Base-by-base conservation (phyloP, 2,113 vertebrate genomes). In the Aleadryas rufinucha region DNA sequence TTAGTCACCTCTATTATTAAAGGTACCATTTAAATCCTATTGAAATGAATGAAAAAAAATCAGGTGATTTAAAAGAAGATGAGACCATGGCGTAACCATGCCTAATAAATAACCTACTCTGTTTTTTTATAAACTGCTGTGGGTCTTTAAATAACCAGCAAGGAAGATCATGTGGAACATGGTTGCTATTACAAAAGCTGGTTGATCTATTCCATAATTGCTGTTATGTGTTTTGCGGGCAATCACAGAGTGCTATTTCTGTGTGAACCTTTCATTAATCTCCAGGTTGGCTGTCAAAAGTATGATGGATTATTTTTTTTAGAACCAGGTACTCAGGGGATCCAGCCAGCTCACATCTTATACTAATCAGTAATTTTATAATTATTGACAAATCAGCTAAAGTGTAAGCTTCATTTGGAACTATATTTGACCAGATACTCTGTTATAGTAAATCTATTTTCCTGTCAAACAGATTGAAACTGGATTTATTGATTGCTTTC, bases 231-330 rank as follows among this genome's bases (percentile, higher is more conserved):
- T 92, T 97, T 71, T 94, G 33, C 54, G 54, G 95, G 95, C 81
- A 97, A 89, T 94, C 49, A 81, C 92, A 93, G 97, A 97, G 44
- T 13, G 22, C 47, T 97, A 65, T 96, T 97, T 84, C 54, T 92
- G 37, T 47, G 45, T 93, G 74, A 97, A 84, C 92, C 93, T 97
- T 97, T 94, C 95, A 97, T 98, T 98, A 98, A 97, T 98, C 96
- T 98, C 89, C 92, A 97, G 81, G 81, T 91, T 95, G 90, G 80
- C 79, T 98, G 97, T 97, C 98, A 98, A 95, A 98, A 93, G 54
- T 75, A 60, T 98, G 97, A 98, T 96, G 37, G 88, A 97, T 97
- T 50, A 37, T 11, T n/a, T 57, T 54, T 47, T 74, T 26, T 21
- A 16, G 12, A 61, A 37, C n/a, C 16, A 65, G 24, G 53, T 93